A percentile compares a stretch with the other conserved stretches of the same genome.
phyloP scores from a whole-genome alignment of 2,113 vertebrate species.

The Struthio camelus region DNA sequence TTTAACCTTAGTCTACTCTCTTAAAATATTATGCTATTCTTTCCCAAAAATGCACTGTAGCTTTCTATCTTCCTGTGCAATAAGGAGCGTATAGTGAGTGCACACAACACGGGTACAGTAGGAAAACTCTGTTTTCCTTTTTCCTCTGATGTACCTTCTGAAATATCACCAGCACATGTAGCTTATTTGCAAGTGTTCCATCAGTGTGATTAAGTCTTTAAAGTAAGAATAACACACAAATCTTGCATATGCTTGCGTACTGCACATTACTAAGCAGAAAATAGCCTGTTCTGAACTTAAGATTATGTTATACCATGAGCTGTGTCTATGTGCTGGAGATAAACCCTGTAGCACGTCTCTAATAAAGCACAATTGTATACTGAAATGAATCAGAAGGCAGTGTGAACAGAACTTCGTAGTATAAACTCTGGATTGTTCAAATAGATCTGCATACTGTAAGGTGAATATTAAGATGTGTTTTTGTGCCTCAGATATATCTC shows the following conservation, averaged over 20 bases:
- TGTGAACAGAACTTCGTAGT: background rate
- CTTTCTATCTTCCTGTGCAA: background rate
- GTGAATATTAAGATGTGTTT: background rate
- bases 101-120: background rate
- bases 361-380: background rate
- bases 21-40: background rate
- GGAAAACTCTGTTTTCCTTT: background rate
- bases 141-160: background rate
- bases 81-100: background rate
- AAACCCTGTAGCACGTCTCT: background rate
- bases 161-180: background rate
- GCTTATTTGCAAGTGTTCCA: background rate
- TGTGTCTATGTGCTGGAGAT: background rate
- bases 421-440: background rate
- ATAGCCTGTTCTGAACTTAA: background rate
- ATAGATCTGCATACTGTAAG: background rate
- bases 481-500: slow-evolving; percentile 64
- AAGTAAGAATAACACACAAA: background rate
- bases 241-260: background rate
- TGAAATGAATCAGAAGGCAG: background rate
- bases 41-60: background rate
- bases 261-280: background rate
- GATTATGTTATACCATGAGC: background rate
- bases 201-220: background rate
- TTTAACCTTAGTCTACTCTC: background rate